Evolutionary conservation across 2,797 vertebrate species (phyloP), one percentile per base, ranked within the genome.

Genomic region (Macropodus opercularis): DNA sequence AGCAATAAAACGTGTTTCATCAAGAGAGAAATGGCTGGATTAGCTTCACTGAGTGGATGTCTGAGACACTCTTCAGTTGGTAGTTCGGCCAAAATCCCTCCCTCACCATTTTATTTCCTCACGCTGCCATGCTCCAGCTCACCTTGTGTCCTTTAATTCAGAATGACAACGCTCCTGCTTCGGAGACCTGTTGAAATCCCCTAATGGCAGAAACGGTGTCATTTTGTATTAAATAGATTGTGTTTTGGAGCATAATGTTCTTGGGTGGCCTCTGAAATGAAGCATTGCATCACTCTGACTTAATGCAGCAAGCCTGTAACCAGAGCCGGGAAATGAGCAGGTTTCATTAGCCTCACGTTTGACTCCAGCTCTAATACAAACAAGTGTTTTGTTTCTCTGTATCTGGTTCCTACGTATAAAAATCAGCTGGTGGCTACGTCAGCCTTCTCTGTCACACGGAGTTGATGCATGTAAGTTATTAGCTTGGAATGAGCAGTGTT

Each of bases 171-270:
- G 53, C 79, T 81, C 57, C 70, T 70, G 76, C 79, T 84, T 50
- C 0, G 52, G 57, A 77, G 75, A 84, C 77, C 84, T 69, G 86
- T 79, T 76, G 44, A 63, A 63, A 60, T 74, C 78, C 83, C 83
- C 77, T 79, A 80, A 77, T 74, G 80, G 74, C 81, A 70, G 63
- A 66, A 67, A 63, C 53, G 8, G 80, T 84, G 87, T 85, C 85
- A 69, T 77, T 78, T 61, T 76, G 63, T 43, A 83, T 88, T 86
- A 85, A 83, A 72, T 53, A 77, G 69, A 84, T 81, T 87, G 85
- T 82, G 85, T 87, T 82, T 68, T 86, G 80, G 83, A 88, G 85
- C 86, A 80, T 73, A 83, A 83, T 79, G 83, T 87, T 83, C 83
- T 43, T 51, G 70, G 41, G 68, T 68, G 77, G 77, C 63, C 64